Evolutionary conservation across 2,113 vertebrate genomes (phyloP).

Genomic region (Forbesichthys agassizii): DNA sequence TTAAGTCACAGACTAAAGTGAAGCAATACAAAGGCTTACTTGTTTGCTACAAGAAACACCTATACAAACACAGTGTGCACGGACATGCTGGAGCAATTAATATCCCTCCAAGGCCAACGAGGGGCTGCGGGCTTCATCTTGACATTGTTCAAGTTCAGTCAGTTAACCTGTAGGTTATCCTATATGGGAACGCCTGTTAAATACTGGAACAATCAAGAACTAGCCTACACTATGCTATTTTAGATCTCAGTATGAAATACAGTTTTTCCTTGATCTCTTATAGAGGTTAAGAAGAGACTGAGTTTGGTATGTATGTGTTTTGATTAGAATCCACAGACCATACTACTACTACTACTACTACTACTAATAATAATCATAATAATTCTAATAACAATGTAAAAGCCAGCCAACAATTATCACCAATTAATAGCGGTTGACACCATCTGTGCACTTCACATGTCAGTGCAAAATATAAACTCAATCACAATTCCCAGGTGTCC

Average conservation of each 20-base stretch:
- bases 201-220: slow-evolving; percentile 63
- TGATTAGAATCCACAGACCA: too few species aligned
- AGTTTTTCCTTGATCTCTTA: neutral
- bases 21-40: slow-evolving; percentile 75
- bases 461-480: neutral
- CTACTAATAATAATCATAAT: too few species aligned
- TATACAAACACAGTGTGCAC: slow-evolving; percentile 83
- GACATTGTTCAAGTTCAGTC: slow-evolving; percentile 44
- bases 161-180: slow-evolving; percentile 42
- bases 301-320: slow-evolving; percentile 1
- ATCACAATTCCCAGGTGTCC: slow-evolving; percentile 51
- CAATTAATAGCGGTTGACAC: too few species aligned
- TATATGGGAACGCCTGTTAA: slow-evolving; percentile 46
- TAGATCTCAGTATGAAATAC: slow-evolving; percentile 27
- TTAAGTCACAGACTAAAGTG: slow-evolving; percentile 80
- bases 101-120: slow-evolving; percentile 64
- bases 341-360: too few species aligned
- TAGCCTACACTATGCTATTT: slow-evolving; percentile 44
- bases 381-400: too few species aligned
- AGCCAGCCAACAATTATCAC: too few species aligned
- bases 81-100: slow-evolving; percentile 74
- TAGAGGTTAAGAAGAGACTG: slow-evolving; percentile 34
- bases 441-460: too few species aligned
- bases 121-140: slow-evolving; percentile 26
- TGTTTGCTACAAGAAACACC: slow-evolving; percentile 76